Percentiles rank a stretch among this genome's conserved stretches.
Evolutionary conservation across 1,140 invertebrate species (phyloP).

Genomic region (Brachionus plicatilis): DNA sequence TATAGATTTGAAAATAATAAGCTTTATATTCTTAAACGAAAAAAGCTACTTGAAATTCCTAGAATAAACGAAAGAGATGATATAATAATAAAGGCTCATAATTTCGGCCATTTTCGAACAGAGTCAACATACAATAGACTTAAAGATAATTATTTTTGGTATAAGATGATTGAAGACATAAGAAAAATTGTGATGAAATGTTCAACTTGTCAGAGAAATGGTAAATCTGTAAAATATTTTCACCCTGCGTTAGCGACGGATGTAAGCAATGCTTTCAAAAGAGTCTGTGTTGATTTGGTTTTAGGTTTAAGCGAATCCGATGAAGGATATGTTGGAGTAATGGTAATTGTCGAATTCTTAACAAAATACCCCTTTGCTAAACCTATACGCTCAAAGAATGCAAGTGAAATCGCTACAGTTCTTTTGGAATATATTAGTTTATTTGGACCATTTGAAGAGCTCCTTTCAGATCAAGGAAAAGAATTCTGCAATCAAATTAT

Average conservation of each 20-base stretch:
- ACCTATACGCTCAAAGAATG: background rate
- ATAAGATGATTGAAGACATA: background rate
- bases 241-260: background rate
- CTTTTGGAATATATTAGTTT: no score
- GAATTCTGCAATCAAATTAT: slow-evolving; percentile 4
- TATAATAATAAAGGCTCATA: no score
- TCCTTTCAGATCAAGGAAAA: background rate
- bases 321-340: background rate
- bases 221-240: background rate
- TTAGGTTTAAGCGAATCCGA: background rate
- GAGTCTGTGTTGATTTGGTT: background rate
- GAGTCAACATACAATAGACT: background rate
- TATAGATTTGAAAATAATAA: no score
- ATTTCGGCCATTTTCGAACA: no score
- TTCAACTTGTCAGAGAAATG: slow-evolving; percentile 7
- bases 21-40: no score
- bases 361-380: background rate
- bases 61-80: no score
- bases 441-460: slow-evolving; percentile 1
- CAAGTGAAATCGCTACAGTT: background rate
- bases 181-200: background rate
- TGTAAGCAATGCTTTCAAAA: background rate
- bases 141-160: background rate
- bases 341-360: background rate
- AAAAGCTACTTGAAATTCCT: no score